Evolutionary conservation across 1,140 invertebrate species (phyloP).

Genomic region (Ceratina australensis): DNA sequence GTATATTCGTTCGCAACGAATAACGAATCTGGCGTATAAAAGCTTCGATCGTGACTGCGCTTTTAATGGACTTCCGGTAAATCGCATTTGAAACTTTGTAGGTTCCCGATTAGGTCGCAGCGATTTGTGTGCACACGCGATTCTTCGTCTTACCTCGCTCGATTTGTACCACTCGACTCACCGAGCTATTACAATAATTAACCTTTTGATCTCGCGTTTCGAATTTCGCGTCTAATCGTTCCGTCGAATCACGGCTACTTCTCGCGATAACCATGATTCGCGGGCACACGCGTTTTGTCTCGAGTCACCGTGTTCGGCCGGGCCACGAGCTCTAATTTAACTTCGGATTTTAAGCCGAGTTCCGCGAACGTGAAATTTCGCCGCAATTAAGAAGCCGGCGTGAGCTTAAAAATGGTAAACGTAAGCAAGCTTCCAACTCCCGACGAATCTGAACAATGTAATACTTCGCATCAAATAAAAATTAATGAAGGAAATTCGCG

Average conservation of each 20-base stretch:
- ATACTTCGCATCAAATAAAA: constrained; percentile 10
- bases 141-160: too few species aligned
- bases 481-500: constrained; percentile 21
- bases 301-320: too few species aligned
- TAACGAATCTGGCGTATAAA: background rate
- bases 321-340: too few species aligned
- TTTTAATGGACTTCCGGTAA: constrained; percentile 14
- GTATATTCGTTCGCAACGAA: background rate
- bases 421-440: background rate
- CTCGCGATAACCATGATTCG: too few species aligned
- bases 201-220: too few species aligned
- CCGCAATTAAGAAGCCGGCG: too few species aligned
- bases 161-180: background rate
- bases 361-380: too few species aligned
- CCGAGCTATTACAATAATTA: constrained; percentile 12
- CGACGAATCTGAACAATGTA: background rate
- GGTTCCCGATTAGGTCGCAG: constrained; percentile 29
- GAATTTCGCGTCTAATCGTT: background rate
- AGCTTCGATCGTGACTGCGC: constrained; percentile 13
- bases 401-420: background rate
- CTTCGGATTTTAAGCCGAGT: too few species aligned
- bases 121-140: constrained; percentile 2
- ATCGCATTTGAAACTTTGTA: constrained; percentile 26
- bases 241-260: too few species aligned
- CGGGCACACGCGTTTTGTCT: too few species aligned